Percentiles rank a stretch among this genome's conserved stretches.
Evolutionary conservation across 23 tunicate species (phyloP).

Genomic region (Aplidium turbinatum): DNA sequence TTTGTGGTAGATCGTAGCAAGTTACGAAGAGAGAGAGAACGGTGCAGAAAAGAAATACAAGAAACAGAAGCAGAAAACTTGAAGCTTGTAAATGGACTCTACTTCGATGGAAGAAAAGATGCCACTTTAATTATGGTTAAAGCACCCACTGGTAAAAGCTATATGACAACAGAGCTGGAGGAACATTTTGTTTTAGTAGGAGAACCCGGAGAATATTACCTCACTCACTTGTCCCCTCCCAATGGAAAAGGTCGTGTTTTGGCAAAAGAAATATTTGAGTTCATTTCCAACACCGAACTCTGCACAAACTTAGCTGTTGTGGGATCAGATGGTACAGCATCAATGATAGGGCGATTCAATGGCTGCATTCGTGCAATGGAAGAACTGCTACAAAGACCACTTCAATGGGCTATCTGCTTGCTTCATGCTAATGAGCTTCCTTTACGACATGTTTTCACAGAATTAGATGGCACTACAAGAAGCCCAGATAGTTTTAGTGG

Average conservation of each 20-base stretch:
- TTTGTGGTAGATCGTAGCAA: conserved; percentile 27
- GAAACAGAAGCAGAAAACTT: too few species aligned
- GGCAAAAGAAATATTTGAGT: conserved; percentile 21
- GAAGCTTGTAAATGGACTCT: conserved; percentile 16
- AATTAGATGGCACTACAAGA: conserved; percentile 26
- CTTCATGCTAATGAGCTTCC: conserved; percentile 31
- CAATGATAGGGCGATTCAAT: conserved; percentile 37
- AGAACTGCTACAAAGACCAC: conserved; percentile 20
- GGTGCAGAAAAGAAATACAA: conserved; percentile 18
- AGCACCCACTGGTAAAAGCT: conserved; percentile 24
- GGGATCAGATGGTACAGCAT: conserved; percentile 37
- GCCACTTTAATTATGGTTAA: conserved; percentile 7
- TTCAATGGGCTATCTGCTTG: conserved; percentile 30
- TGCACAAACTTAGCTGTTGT: conserved; percentile 5
- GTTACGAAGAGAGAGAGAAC: conserved; percentile 36
- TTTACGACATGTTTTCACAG: conserved; percentile 31
- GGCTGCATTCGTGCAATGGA: conserved; percentile 7
- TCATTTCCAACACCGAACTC: conserved; percentile 19
- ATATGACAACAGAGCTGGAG: conserved; percentile 11
- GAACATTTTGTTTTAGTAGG: conserved; percentile 33
- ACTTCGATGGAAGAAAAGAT: conserved; percentile 31
- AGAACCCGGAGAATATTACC: conserved; percentile 29
- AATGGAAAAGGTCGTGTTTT: conserved; percentile 35
- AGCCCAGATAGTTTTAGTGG: conserved; percentile 34
- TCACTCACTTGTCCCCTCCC: conserved; percentile 33